Conservation (phyloP, 2,888 invertebrate species). For the Vesta saturnalis region DNA sequence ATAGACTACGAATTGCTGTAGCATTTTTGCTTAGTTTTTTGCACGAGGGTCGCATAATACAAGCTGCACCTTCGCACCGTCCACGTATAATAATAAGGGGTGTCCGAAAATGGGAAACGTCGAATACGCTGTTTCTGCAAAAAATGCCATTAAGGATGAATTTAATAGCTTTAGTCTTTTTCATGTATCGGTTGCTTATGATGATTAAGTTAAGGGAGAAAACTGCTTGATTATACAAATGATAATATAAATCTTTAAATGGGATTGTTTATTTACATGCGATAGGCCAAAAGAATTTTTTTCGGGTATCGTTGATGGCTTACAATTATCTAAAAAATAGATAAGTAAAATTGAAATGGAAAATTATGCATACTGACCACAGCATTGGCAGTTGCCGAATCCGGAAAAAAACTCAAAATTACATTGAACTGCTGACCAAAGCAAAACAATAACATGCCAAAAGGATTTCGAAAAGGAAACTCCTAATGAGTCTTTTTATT, state of each 20-base stretch:
- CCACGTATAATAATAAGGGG: constrained; percentile 52
- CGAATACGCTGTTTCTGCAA: constrained; percentile 33
- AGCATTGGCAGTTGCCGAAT: not conserved
- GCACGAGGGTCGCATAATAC: constrained; percentile 55
- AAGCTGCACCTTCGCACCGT: constrained; percentile 53
- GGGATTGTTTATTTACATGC: not conserved
- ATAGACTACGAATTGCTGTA: constrained; percentile 59
- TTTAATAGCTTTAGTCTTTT: constrained; percentile 31
- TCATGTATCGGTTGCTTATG: constrained; percentile 26
- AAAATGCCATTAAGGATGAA: constrained; percentile 32
- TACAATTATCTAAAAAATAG: constrained; percentile 6
- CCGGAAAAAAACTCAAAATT: constrained; percentile 11
- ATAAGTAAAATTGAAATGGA: not conserved
- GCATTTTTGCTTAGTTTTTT: constrained; percentile 60
- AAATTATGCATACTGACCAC: constrained; percentile 9
- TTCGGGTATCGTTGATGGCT: too few relatives aligned
- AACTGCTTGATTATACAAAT: constrained; percentile 29
- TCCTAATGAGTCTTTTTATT: not conserved
- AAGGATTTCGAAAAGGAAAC: constrained; percentile 4
- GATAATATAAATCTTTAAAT: constrained; percentile 22
- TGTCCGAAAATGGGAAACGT: constrained; percentile 31
- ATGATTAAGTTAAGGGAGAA: constrained; percentile 23
- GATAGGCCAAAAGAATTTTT: not conserved
- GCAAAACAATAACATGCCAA: constrained; percentile 4
- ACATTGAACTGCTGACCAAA: constrained; percentile 17